A percentile compares a stretch with the other conserved stretches of the same genome.
Evolutionary conservation across 1,140 invertebrate species (phyloP).

Genomic region (Mycetomoellerius zeteki): DNA sequence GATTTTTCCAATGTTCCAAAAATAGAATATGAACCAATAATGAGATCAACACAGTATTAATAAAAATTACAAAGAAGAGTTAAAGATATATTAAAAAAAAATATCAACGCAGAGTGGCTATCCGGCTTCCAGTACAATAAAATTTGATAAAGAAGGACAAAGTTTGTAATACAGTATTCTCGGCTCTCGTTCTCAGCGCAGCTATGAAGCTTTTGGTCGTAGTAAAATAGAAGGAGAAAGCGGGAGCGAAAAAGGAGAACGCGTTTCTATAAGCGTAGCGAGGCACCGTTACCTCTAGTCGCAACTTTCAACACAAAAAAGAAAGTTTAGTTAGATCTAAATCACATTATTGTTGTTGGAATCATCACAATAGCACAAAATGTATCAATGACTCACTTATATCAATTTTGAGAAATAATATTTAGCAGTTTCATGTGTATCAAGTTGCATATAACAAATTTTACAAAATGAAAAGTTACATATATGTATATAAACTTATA

Average conservation of each 20-base stretch:
- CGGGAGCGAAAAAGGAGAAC: slow-evolving; percentile 66
- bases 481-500: neutral
- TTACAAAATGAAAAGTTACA: neutral
- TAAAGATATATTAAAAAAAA: slow-evolving; percentile 43
- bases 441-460: neutral
- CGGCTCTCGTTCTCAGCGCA: slow-evolving; percentile 25
- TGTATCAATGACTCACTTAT: slow-evolving; percentile 15
- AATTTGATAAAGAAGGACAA: slow-evolving; percentile 77
- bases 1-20: neutral
- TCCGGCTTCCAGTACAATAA: slow-evolving; percentile 77
- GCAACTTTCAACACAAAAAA: slow-evolving; percentile 56
- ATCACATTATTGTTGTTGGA: slow-evolving; percentile 44
- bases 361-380: slow-evolving; percentile 19
- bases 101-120: slow-evolving; percentile 74
- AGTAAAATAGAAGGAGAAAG: slow-evolving; percentile 68
- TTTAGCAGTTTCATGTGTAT: neutral
- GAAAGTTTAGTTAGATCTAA: slow-evolving; percentile 40
- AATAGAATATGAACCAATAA: neutral
- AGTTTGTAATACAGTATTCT: slow-evolving; percentile 69
- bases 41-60: neutral
- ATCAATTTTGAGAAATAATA: neutral
- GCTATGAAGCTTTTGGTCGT: slow-evolving; percentile 59
- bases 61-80: slow-evolving; percentile 41
- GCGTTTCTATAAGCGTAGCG: slow-evolving; percentile 64
- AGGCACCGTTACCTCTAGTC: slow-evolving; percentile 68